Percentiles rank a stretch among this genome's conserved stretches.
phyloP scores from a whole-genome alignment of 1,140 invertebrate species.

The Drosophila punjabiensis region DNA sequence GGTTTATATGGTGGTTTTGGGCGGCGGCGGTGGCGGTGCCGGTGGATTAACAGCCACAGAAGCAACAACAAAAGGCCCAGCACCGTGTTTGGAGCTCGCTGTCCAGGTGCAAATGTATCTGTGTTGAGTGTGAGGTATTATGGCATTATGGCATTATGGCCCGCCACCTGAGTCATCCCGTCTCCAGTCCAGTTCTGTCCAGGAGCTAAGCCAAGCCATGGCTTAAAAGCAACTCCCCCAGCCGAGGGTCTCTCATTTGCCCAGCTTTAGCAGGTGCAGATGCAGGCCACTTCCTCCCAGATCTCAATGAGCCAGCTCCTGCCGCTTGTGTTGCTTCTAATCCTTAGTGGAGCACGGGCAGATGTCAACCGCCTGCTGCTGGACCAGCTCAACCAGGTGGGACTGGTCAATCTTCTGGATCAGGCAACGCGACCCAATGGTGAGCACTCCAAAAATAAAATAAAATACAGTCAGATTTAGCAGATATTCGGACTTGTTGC shows the following conservation, averaged over 20 bases:
- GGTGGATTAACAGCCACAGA: constrained; percentile 12
- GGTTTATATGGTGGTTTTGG: constrained; percentile 35
- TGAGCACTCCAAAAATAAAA: constrained; percentile 2
- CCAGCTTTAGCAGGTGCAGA: constrained; percentile 18
- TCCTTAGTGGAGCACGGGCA: not conserved
- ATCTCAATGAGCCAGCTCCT: constrained; percentile 14
- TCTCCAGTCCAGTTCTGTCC: constrained; percentile 11
- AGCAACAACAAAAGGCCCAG: constrained; percentile 16
- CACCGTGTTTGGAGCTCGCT: constrained; percentile 21
- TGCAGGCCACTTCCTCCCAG: constrained; percentile 7
- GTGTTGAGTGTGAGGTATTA: not conserved
- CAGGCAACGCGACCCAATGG: constrained; percentile 56
- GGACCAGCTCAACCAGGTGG: constrained; percentile 57
- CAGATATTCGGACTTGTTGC: not conserved
- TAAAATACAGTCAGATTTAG: not conserved
- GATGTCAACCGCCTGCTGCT: constrained; percentile 39
- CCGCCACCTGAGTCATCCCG: constrained; percentile 40
- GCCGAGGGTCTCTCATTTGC: constrained; percentile 30
- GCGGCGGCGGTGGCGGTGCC: not conserved
- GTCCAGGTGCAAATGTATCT: constrained; percentile 9
- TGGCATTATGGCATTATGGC: constrained; percentile 26
- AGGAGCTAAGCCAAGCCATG: constrained; percentile 37
- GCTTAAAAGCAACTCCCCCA: constrained; percentile 46
- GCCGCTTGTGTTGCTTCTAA: constrained; percentile 12
- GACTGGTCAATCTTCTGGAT: constrained; percentile 62